Evolutionary conservation across 2,113 vertebrate genomes (phyloP), one percentile per base, ranked within the genome.

Genomic region (Apaloderma vittatum): DNA sequence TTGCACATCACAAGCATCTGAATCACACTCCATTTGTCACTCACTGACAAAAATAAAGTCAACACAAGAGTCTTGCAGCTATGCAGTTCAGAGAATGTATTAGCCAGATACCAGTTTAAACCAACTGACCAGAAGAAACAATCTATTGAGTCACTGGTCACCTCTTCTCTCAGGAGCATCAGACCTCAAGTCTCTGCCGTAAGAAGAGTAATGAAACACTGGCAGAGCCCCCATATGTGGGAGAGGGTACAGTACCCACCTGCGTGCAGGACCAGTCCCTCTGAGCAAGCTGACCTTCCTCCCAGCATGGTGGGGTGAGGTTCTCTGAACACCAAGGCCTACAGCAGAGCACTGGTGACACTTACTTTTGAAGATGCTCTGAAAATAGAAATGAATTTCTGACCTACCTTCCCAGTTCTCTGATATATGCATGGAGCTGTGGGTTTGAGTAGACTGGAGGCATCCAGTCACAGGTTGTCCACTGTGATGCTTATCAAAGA

Each of bases 31-130:
- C 21, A n/a, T 65, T 88, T 92, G 55, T 73, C 63, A 51, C 15
- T 16, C 37, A 46, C 72, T 87, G 59, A 67, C 61, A 95, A 87
- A 91, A 87, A 74, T 20, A 29, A 77, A 73, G 46, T 46, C 13
- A 43, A 54, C 30, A 61, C 1, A 0, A 73, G 21, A 55, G 23
- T 61, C 68, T 74, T 43, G 49, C 58, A 88, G 36, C 46, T 24
- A 11, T 5, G 7, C 67, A 88, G 37, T 37, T 59, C 51, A 58
- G n/a, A 22, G n/a, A 93, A 65, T 3, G 9, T 14, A 22, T 11
- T 22, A 80, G 22, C 11, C 22, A 73, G 18, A 27, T 21, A 52
- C 29, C 36, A 86, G 27, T 36, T 46, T 40, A 84, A 91, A 83
- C 27, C 16, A 73, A 40, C 45, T 29, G 37, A 80, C 19, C 32